Evolutionary conservation across 1,140 invertebrate species (phyloP).

Genomic region (Drosophila simulans): DNA sequence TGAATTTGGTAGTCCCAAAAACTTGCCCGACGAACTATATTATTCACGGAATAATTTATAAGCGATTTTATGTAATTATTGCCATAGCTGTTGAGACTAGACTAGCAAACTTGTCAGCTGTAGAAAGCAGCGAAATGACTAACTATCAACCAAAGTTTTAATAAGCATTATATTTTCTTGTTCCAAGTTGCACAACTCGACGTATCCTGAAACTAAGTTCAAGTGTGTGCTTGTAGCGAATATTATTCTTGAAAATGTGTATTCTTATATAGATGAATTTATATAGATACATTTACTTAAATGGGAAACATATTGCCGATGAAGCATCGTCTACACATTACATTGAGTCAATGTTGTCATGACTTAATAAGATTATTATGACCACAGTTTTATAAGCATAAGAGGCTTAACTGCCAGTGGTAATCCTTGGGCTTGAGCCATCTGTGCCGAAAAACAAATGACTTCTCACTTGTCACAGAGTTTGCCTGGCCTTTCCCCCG

Average conservation of each 20-base stretch:
- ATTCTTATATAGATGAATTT: no score
- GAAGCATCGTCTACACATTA: neutral
- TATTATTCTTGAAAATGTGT: no score
- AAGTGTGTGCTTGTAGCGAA: no score
- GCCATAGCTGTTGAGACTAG: neutral
- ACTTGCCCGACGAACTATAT: conserved; percentile 1
- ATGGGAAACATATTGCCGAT: neutral
- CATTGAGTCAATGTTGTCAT: neutral
- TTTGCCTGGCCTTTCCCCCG: neutral
- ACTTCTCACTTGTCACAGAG: conserved; percentile 44
- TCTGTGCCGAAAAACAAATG: conserved; percentile 40
- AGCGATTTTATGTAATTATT: neutral
- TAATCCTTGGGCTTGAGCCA: conserved; percentile 14
- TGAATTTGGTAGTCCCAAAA: neutral
- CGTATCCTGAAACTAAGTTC: neutral
- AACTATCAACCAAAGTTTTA: neutral
- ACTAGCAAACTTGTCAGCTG: no score
- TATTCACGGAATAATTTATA: conserved; percentile 12
- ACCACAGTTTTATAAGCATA: conserved; percentile 6
- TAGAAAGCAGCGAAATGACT: neutral
- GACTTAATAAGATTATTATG: conserved; percentile 5
- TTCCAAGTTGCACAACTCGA: no score
- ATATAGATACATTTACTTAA: no score
- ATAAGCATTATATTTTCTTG: no score
- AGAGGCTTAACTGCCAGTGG: conserved; percentile 1